These are phyloP conservation scores for Plodia interpunctella DNA, from an alignment of 1,140 invertebrate species.

Conservation along the genomic window DNA sequence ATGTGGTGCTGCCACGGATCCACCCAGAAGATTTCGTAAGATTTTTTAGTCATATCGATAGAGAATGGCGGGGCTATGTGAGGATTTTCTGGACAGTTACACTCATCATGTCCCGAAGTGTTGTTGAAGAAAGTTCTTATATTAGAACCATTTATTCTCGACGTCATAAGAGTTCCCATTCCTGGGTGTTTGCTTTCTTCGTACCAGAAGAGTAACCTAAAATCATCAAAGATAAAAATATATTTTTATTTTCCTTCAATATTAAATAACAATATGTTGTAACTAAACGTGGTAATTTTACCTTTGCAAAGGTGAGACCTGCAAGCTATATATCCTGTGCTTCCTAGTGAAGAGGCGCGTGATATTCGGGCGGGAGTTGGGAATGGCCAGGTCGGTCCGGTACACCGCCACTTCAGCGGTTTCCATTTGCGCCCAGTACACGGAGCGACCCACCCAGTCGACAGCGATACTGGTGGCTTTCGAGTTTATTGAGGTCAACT, in stretches of 20 bases:
- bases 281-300: too few species aligned
- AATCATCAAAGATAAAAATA: conserved; percentile 36
- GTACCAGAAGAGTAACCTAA: conserved; percentile 84
- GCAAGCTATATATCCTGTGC: conserved; percentile 79
- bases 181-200: conserved; percentile 79
- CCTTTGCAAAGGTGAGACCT: conserved; percentile 85
- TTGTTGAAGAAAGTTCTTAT: conserved; percentile 80
- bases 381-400: conserved; percentile 79
- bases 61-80: conserved; percentile 80
- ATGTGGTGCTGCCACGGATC: conserved; percentile 79
- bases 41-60: conserved; percentile 80
- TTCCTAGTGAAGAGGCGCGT: conserved; percentile 71
- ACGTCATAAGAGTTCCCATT: conserved; percentile 80
- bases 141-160: conserved; percentile 77
- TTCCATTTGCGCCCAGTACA: conserved; percentile 87
- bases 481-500: conserved; percentile 79
- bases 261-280: too few species aligned
- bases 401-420: conserved; percentile 74
- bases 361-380: conserved; percentile 66
- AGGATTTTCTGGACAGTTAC: conserved; percentile 79
- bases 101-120: conserved; percentile 42
- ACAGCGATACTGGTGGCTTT: conserved; percentile 83
- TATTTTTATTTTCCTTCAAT: too few species aligned
- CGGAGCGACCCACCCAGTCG: conserved; percentile 90
- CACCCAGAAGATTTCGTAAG: conserved; percentile 82